Evolutionary conservation across 2,888 invertebrate species (phyloP).

Genomic region (Alviniconcha strummeri): DNA sequence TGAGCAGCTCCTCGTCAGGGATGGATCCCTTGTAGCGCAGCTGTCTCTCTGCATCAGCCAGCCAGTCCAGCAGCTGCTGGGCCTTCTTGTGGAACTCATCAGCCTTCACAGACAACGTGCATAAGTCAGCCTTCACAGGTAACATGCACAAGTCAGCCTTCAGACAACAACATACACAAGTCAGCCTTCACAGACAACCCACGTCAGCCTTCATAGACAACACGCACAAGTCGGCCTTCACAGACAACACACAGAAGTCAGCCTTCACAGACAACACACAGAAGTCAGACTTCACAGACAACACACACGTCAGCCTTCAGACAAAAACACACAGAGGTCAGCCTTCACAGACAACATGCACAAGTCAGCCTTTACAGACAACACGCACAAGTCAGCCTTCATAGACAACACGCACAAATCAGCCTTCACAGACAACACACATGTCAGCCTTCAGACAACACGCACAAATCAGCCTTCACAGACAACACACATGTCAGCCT

Average conservation of each 20-base stretch:
- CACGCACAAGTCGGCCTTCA: not conserved
- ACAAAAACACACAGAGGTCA: not conserved
- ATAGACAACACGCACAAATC: not conserved
- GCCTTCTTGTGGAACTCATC: conserved; percentile 94
- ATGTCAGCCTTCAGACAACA: not conserved
- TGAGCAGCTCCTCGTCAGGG: conserved; percentile 93
- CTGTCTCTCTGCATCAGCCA: conserved; percentile 95
- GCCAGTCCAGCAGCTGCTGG: conserved; percentile 96
- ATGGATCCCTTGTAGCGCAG: conserved; percentile 92
- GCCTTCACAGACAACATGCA: not conserved
- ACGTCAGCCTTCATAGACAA: no score
- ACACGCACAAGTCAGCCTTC: not conserved
- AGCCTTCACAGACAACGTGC: conserved; percentile 77
- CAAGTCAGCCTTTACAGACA: no score
- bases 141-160: not conserved
- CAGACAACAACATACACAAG: not conserved
- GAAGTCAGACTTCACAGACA: not conserved
- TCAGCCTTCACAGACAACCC: no score
- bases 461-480: not conserved
- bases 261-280: not conserved
- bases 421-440: not conserved
- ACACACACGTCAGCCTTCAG: not conserved
- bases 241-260: not conserved
- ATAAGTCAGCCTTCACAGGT: not conserved
- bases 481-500: not conserved